Base-by-base conservation (phyloP, 2,113 vertebrate genomes). In the Myotis lucifugus region DNA sequence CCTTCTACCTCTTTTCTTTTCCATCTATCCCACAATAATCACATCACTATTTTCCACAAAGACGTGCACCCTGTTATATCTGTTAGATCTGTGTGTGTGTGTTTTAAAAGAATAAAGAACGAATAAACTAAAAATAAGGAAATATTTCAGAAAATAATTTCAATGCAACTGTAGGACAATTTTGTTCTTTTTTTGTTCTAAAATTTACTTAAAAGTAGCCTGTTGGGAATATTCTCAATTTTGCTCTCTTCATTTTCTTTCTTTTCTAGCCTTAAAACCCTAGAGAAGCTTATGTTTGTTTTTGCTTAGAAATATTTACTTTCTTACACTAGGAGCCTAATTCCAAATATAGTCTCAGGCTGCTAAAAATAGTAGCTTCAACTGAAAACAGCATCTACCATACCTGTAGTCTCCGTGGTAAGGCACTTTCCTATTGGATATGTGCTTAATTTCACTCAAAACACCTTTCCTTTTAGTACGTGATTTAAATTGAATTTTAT, bases 301-400 rank as follows among this genome's bases (percentile, higher is more conserved):
- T 93, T 92, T 78, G n/a, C 19, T 18, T 32, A 73, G 93, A 95
- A 83, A 73, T 42, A 79, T 83, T 91, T 92, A 74, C n/a, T 92
- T 96, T 86, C 19, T 85, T 67, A 85, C 46, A 48, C 37, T 88
- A 89, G 48, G 37, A 96, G 91, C 37, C 77, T 72, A 78, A 52
- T 96, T 61, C 46, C 81, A 95, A 96, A 90, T 91, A 88, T 85
- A 88, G 34, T 79, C 54, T 90, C n/a, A 27, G 91, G 52, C 23
- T 78, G 32, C 82, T 90, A 82, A 91, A 97, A 97, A 91, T 50
- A 90, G 90, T 78, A 94, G 32, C 66, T 93, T 95, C 74, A 92
- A 93, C 92, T 78, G 34, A 96, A 95, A 93, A 74, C 81, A 52
- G 48, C 11, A 69, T 34, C 34, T 54, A n/a, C 64, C n/a, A 40